Percentiles rank a stretch among this genome's conserved stretches.
phyloP scores from a whole-genome alignment of 2,797 vertebrate genomes.

The Pipistrellus pipistrellus region DNA sequence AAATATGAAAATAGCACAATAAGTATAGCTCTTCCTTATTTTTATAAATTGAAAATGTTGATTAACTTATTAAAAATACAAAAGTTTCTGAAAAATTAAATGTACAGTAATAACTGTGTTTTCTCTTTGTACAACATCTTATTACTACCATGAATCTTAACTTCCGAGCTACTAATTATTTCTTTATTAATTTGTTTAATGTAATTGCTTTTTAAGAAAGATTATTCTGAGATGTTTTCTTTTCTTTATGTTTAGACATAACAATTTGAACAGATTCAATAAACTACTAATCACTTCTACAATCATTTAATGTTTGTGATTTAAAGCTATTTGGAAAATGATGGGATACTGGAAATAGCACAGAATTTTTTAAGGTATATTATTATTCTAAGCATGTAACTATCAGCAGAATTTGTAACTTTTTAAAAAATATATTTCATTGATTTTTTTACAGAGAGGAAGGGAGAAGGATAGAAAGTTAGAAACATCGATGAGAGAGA shows the following conservation, averaged over 20 bases:
- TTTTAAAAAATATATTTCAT: too few relatives aligned
- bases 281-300: not conserved
- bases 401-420: not conserved
- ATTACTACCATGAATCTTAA: not conserved
- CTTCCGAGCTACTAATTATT: not conserved
- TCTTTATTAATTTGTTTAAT: slow-evolving; percentile 35
- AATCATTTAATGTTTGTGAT: not conserved
- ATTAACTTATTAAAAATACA: not conserved
- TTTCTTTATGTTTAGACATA: not conserved
- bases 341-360: not conserved
- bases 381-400: not conserved
- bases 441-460: too few relatives aligned
- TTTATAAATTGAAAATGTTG: not conserved
- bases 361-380: not conserved
- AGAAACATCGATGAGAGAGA: too few relatives aligned
- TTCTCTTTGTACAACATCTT: not conserved
- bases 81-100: not conserved
- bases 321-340: not conserved
- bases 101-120: not conserved
- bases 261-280: not conserved
- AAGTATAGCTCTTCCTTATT: not conserved
- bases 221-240: not conserved
- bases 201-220: not conserved
- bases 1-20: not conserved
- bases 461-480: too few relatives aligned